These are phyloP conservation scores for Chionodraco myersi DNA, from an alignment of 2,113 vertebrate species.

Conservation along the genomic window DNA sequence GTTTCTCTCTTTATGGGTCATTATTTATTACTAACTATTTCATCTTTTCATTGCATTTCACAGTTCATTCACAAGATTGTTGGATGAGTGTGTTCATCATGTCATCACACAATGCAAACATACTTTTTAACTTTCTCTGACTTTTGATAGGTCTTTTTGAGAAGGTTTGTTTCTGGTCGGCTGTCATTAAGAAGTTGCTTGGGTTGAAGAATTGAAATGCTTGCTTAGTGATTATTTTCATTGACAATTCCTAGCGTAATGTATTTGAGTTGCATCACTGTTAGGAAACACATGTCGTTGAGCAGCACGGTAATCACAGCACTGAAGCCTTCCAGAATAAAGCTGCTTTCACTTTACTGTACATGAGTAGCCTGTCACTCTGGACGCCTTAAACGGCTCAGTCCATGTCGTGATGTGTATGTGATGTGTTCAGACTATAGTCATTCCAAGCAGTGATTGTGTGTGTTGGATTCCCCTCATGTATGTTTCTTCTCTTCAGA, in stretches of 20 bases:
- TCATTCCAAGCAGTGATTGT: neutral
- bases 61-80: conserved; percentile 5
- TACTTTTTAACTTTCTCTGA: neutral
- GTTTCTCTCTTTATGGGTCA: neutral
- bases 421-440: conserved; percentile 1
- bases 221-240: no score
- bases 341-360: no score
- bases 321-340: no score
- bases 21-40: conserved; percentile 19
- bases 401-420: neutral
- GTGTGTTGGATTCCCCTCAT: conserved; percentile 1
- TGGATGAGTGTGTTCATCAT: neutral
- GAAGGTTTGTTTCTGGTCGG: neutral
- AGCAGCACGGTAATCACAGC: no score
- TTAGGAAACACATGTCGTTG: neutral
- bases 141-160: no score
- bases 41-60: conserved; percentile 21
- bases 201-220: no score
- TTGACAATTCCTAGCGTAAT: no score
- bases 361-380: no score
- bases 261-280: neutral
- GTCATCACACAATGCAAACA: neutral
- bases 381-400: neutral
- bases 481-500: conserved; percentile 80
- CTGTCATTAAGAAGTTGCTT: neutral